Evolutionary conservation across 35 echinoderm and acorn worm species (phyloP), one percentile per base, ranked within the genome.

Genomic region (Heliocidaris tuberculata): DNA sequence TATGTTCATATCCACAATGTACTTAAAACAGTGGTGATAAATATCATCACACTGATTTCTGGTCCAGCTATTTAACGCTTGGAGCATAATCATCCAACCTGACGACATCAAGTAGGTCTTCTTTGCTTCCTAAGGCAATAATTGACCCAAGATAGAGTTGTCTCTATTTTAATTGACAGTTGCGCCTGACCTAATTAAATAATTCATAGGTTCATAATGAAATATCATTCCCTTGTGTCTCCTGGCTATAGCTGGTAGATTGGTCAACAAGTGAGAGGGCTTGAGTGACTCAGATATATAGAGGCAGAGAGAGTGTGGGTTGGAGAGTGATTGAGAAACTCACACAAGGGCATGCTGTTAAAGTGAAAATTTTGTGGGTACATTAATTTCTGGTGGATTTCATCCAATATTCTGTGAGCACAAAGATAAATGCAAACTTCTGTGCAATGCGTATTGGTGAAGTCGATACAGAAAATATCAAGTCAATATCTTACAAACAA

Each of bases 121-220:
- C 65, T 27, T 78, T n/a, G 65, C 19, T 89, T 48, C 87, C 31
- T 48, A 89, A 15, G 87, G 87, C 87, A 89, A 89, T 32, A 19
- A 89, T 89, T 89, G 87, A 89, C 87, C 87, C 87, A 89, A 16
- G 8, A 89, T 89, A n/a, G 31, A 89, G 87, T 89, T 89, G 87
- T 89, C 87, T 89, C 87, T 89, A 89, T 89, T 32, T 48, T 89
- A 89, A 89, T 89, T 89, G 87, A 89, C 87, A 89, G 31, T 48
- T 32, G 87, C 47, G 87, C 31, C 87, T 10, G 87, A 89, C 87
- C 87, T 89, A 48, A 89, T 89, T 89, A 42, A 89, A 89, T 89
- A 89, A 89, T 89, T 89, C 31, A 89, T 89, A 42, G 5, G 87
- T 17, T 89, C 31, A 89, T 89, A 48, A 89, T 47, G 47, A 89